Evolutionary conservation across 2,888 invertebrate species (phyloP).

Genomic region (Boloria euphrosyne): DNA sequence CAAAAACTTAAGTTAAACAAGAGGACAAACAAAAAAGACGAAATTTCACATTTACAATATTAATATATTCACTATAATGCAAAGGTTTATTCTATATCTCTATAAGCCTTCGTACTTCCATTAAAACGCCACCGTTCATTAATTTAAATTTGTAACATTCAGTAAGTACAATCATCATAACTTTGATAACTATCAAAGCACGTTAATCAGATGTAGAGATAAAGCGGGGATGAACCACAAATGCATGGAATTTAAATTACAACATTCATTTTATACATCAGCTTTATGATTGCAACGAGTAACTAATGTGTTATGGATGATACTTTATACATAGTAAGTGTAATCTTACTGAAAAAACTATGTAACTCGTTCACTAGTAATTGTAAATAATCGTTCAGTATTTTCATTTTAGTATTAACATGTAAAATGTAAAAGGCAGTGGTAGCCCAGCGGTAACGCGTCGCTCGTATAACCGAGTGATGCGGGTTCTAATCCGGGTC

Average conservation of each 20-base stretch:
- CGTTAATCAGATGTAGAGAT: conserved; percentile 22
- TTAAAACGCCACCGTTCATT: not conserved
- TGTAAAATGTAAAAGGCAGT: too few relatives aligned
- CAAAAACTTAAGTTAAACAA: too few relatives aligned
- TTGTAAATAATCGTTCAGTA: too few relatives aligned
- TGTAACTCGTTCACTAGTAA: too few relatives aligned
- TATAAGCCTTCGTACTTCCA: not conserved
- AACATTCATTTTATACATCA: conserved; percentile 22
- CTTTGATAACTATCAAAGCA: conserved; percentile 20
- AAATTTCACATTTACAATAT: not conserved
- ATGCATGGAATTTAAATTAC: conserved; percentile 25
- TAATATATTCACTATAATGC: too few relatives aligned
- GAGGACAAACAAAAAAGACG: too few relatives aligned
- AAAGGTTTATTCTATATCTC: too few relatives aligned
- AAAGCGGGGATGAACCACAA: conserved; percentile 10
- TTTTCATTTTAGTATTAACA: too few relatives aligned
- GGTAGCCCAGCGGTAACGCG: too few relatives aligned
- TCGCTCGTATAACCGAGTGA: too few relatives aligned
- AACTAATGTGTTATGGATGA: not conserved
- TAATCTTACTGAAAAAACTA: too few relatives aligned
- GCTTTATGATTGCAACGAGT: not conserved
- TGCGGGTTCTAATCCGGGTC: too few relatives aligned
- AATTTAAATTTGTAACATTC: conserved; percentile 16
- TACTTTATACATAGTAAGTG: not conserved
- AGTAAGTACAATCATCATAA: conserved; percentile 10